phyloP scores from a whole-genome alignment of 2,113 vertebrate genomes.

The Lucifuga dentata region DNA sequence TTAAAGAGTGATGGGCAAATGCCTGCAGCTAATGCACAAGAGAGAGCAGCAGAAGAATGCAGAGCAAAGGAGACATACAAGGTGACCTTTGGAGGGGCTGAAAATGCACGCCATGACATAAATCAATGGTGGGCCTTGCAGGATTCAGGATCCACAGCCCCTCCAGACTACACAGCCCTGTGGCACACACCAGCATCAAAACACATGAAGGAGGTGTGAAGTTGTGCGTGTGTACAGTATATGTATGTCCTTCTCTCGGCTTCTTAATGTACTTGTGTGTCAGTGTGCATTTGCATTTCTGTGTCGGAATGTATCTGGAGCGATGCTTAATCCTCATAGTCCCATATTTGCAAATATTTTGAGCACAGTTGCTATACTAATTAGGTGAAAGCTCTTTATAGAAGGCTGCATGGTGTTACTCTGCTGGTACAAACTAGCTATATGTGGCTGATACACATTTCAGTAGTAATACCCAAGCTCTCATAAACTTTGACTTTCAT shows the following conservation, averaged over 20 bases:
- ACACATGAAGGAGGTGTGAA: conserved; percentile 19
- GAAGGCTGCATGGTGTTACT: conserved; percentile 1
- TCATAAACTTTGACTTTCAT: conserved; percentile 25
- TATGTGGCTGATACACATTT: neutral
- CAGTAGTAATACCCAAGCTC: neutral
- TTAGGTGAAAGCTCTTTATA: conserved; percentile 54
- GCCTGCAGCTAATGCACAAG: conserved; percentile 55
- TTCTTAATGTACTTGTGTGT: conserved; percentile 16
- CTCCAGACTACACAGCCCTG: conserved; percentile 63
- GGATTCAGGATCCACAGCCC: conserved; percentile 66
- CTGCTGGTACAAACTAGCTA: neutral
- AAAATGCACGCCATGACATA: conserved; percentile 79
- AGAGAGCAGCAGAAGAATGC: conserved; percentile 49
- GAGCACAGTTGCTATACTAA: conserved; percentile 39
- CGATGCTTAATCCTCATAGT: conserved; percentile 20
- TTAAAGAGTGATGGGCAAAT: conserved; percentile 42
- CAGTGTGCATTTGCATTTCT: conserved; percentile 23
- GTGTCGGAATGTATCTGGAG: conserved; percentile 15
- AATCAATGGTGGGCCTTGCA: conserved; percentile 72
- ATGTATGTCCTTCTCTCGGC: conserved; percentile 20
- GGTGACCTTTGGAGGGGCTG: conserved; percentile 80
- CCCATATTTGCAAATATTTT: conserved; percentile 47
- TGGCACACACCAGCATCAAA: conserved; percentile 60
- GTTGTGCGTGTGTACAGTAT: conserved; percentile 15
- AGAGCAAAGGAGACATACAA: conserved; percentile 69